Evolutionary conservation across 2,797 vertebrate species (phyloP).

Genomic region (Notoglanidium macrostoma): DNA sequence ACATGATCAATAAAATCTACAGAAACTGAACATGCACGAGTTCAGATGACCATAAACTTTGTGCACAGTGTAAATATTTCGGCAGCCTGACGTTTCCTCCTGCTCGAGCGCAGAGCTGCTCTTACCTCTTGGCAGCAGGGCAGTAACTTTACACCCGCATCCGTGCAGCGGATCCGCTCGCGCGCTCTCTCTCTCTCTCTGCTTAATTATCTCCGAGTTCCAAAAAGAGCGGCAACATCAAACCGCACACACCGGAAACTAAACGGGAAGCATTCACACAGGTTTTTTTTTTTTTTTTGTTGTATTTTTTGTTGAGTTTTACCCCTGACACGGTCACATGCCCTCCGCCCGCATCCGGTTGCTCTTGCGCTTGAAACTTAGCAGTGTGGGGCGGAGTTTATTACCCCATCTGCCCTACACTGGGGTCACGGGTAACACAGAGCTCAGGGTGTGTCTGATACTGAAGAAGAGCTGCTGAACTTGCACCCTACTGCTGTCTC

Average conservation of each 20-base stretch:
- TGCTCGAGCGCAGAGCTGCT: background rate
- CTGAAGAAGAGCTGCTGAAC: background rate
- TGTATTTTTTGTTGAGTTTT: too few species aligned
- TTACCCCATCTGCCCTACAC: background rate
- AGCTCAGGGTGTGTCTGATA: conserved; percentile 2
- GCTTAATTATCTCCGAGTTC: background rate
- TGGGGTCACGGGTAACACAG: background rate
- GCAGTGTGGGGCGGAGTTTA: conserved; percentile 15
- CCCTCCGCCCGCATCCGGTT: background rate
- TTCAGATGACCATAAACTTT: background rate
- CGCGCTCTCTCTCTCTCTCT: background rate
- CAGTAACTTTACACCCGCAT: conserved; percentile 23
- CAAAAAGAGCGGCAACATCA: background rate
- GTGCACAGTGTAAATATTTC: background rate
- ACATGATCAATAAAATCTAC: background rate
- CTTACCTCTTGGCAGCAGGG: conserved; percentile 37
- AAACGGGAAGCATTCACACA: background rate
- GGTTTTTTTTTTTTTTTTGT: background rate
- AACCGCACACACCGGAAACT: background rate
- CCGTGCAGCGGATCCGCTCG: background rate
- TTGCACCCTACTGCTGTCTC: background rate
- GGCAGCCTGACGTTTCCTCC: background rate
- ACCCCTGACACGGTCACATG: background rate
- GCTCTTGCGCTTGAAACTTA: background rate
- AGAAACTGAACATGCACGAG: background rate